These are phyloP conservation scores for Chloroclystis v-ata DNA, from an alignment of 2,888 invertebrate genomes.

Conservation along the genomic window DNA sequence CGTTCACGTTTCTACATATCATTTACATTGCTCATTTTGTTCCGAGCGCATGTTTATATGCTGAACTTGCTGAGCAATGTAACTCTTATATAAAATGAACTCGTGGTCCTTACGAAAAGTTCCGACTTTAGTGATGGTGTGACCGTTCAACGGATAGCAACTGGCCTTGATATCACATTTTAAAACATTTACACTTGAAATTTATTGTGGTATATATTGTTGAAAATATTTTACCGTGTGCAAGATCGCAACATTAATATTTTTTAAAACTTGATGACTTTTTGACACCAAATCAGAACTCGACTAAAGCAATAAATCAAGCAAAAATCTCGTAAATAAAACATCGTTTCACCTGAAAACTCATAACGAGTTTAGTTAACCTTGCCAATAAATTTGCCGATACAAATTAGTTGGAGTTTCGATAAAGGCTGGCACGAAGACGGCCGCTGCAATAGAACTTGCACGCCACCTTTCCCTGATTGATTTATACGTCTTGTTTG, in stretches of 20 bases:
- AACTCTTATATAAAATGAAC: conserved; percentile 16
- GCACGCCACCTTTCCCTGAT: conserved; percentile 75
- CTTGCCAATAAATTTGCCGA: conserved; percentile 70
- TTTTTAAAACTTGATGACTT: conserved; percentile 8
- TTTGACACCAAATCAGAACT: conserved; percentile 25
- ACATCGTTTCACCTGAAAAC: conserved; percentile 55
- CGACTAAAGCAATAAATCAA: conserved; percentile 55
- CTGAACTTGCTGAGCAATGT: conserved; percentile 28
- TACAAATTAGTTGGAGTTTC: conserved; percentile 68
- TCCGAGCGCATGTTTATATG: conserved; percentile 9
- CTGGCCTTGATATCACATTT: conserved; percentile 55
- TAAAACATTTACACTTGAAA: conserved; percentile 47
- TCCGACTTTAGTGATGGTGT: conserved; percentile 31
- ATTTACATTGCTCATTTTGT: conserved; percentile 37
- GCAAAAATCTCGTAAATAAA: conserved; percentile 57
- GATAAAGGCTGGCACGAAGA: conserved; percentile 51
- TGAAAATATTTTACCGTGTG: too few relatives aligned
- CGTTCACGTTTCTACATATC: conserved; percentile 26
- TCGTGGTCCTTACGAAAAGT: conserved; percentile 26
- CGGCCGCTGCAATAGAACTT: conserved; percentile 63
- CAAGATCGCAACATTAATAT: too few relatives aligned
- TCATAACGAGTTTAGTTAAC: conserved; percentile 73
- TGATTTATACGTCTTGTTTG: conserved; percentile 80
- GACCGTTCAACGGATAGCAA: conserved; percentile 43
- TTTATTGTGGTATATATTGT: conserved; percentile 41